Base-by-base conservation (phyloP, 2,113 vertebrate species). In the Lampris incognitus region DNA sequence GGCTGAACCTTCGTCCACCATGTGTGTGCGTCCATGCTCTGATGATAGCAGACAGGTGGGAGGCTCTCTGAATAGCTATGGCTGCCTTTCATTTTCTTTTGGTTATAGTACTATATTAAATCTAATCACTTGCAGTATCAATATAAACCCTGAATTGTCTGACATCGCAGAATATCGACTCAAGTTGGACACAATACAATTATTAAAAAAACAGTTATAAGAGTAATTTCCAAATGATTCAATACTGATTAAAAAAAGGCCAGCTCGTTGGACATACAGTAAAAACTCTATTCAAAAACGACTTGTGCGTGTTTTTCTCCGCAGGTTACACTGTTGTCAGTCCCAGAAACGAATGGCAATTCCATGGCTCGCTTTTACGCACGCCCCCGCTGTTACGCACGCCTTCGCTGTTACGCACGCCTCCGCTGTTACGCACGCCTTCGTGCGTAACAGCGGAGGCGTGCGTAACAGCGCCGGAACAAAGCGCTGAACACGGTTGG, bases 161-260 rank as follows among this genome's bases (percentile, higher is more conserved):
- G 39, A 66, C 9, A 63, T 60, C 56, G 4, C 40, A 70, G 1
- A 65, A 56, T 9, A 61, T 51, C 49, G 38, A 54, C 9, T 58
- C 46, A 54, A 36, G 51, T 11, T 66, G 51, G 66, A 55, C 2
- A 58, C 46, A 72, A 66, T 50, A 72, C 42, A 74, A 71, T 57
- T 57, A 42, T 48, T 46, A 9, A 75, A 73, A 75, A 72, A 24
- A 24, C 24, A 24, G 24, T 24, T 24, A 24, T 24, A 24, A 24
- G 24, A 24, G 24, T 24, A 24, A 24, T 24, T 57, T 78, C 59
- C 61, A 38, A 55, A 72, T 57, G 44, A 66, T 13, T 64, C 74
- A 66, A 8, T 54, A 73, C 84, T 87, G 84, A 81, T 71, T 81
- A 66, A 13, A 85, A 57, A 13, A 85, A 57, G 56, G 65, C 66